Evolutionary conservation across 2,797 vertebrate species (phyloP), one percentile per base, ranked within the genome.

Genomic region (Hypotaenidia okinawae): DNA sequence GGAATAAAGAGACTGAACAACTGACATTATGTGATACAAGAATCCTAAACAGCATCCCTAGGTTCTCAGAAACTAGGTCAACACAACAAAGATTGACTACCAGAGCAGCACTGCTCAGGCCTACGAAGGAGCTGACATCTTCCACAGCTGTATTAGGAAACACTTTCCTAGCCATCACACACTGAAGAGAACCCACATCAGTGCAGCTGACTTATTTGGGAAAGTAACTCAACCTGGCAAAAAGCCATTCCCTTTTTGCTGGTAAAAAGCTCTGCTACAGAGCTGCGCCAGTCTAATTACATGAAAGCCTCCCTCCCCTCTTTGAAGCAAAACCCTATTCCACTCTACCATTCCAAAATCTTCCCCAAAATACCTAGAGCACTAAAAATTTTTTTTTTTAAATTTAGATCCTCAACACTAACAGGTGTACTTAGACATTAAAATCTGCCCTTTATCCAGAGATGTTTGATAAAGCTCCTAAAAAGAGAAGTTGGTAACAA

Each of bases 1-100:
- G 70, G 47, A 72, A 89, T 74, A 79, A 85, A 80, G 66, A 68
- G 45, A 64, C 32, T 9, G 58, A 91, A 85, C 18, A 87, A 87
- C 45, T 58, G 61, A 75, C 6, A 4, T 41, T 39, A 21, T 28
- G 74, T 77, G 37, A 84, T 51, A 8, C 55, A 66, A 73, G 43
- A 84, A 82, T 74, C n/a, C 57, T 32, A 58, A 87, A 14, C 74
- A 68, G 32, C 57, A 80, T 51, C 57, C 57, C 76, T 52, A 32
- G 6, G 51, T 93, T 70, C 94, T 91, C 72, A 78, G 70, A 93
- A 96, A 94, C n/a, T 84, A 90, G 87, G 89, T 92, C 92, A 95
- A n/a, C 59, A 41, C 30, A 59, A 61, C 69, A 58, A 84, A 91
- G 51, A 89, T 55, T 82, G 57, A 39, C 74, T 23, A 41, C 22